Percentiles rank a stretch among this genome's conserved stretches.
Conservation (phyloP, 2,113 vertebrate species). For the Lipophrys pholis region DNA sequence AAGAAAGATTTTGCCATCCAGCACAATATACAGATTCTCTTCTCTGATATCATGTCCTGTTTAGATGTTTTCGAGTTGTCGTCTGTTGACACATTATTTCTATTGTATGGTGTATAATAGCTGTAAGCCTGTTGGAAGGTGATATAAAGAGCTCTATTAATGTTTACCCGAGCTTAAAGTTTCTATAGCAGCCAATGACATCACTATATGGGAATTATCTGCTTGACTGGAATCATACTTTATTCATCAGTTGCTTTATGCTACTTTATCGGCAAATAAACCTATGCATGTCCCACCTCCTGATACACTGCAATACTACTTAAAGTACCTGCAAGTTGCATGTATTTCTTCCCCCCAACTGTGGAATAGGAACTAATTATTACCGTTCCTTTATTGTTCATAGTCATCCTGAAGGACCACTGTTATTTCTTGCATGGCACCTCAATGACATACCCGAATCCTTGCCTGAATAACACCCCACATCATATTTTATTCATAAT, state of each 20-base stretch:
- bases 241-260: slow-evolving; percentile 38
- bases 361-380: slow-evolving; percentile 41
- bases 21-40: neutral
- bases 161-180: slow-evolving; percentile 6
- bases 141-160: slow-evolving; percentile 29
- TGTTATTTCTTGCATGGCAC: slow-evolving; percentile 68
- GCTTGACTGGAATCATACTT: slow-evolving; percentile 32
- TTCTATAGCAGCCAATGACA: slow-evolving; percentile 1
- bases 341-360: slow-evolving; percentile 17
- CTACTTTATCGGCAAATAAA: slow-evolving; percentile 5
- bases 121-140: neutral
- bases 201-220: slow-evolving; percentile 27
- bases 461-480: slow-evolving; percentile 70
- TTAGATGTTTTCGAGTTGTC: neutral
- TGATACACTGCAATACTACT: neutral
- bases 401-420: slow-evolving; percentile 57
- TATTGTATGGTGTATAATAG: neutral
- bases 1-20: neutral
- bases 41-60: no score
- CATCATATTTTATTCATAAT: slow-evolving; percentile 83
- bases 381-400: slow-evolving; percentile 45
- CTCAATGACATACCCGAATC: slow-evolving; percentile 57
- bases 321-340: neutral
- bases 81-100: neutral
- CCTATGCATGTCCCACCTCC: neutral